phyloP scores from a whole-genome alignment of 2,888 invertebrate species.

The Thecocarcelia acutangulata region DNA sequence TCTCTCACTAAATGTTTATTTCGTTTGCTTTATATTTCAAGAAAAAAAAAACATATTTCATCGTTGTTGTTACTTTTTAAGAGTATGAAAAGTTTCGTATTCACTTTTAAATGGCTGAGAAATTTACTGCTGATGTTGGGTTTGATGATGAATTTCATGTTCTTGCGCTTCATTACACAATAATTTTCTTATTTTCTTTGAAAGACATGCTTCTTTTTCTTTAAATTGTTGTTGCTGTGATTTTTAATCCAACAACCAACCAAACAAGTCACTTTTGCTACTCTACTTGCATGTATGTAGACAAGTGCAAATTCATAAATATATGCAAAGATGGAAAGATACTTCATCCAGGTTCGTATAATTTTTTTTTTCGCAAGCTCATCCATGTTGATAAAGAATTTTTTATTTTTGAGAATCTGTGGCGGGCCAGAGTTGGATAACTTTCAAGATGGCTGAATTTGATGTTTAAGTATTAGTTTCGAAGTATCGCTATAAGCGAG shows the following conservation, averaged over 20 bases:
- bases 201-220: conserved; percentile 48
- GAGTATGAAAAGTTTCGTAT: conserved; percentile 9
- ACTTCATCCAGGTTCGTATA: conserved; percentile 25
- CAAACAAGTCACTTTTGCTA: conserved; percentile 36
- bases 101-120: conserved; percentile 34
- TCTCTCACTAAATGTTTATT: too few relatives aligned
- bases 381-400: conserved; percentile 23
- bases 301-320: background rate
- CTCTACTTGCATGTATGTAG: background rate
- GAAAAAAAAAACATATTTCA: conserved; percentile 7
- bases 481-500: too few relatives aligned
- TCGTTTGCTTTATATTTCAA: too few relatives aligned
- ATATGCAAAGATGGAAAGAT: conserved; percentile 33
- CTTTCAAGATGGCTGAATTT: too few relatives aligned
- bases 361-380: conserved; percentile 9
- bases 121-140: conserved; percentile 50
- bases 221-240: conserved; percentile 27
- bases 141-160: conserved; percentile 70
- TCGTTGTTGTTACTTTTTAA: conserved; percentile 10
- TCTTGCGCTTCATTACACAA: conserved; percentile 79
- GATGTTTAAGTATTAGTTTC: too few relatives aligned
- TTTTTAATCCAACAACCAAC: conserved; percentile 42
- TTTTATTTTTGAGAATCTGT: conserved; percentile 31
- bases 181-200: conserved; percentile 75
- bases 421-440: conserved; percentile 33